A percentile compares a stretch with the other conserved stretches of the same genome.
phyloP scores from a whole-genome alignment of 2,888 invertebrate species.

The Rhagonycha lutea region DNA sequence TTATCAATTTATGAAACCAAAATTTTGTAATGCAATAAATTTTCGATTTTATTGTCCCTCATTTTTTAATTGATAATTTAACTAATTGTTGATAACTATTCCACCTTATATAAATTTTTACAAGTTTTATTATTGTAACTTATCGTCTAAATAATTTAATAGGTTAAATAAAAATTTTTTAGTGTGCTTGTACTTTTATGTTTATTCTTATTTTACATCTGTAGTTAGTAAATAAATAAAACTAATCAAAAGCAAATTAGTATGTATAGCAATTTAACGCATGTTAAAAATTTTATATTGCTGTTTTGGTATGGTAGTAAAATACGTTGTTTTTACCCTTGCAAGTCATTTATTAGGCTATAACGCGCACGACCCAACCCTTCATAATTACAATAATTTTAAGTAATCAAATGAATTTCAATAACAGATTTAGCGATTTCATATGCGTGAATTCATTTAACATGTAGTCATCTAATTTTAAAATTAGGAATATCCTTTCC shows the following conservation, averaged over 20 bases:
- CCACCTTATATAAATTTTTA: too few relatives aligned
- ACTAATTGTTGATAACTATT: too few relatives aligned
- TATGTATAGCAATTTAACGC: conserved; percentile 10
- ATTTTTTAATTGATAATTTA: too few relatives aligned
- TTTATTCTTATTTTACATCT: conserved; percentile 18
- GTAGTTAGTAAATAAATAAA: conserved; percentile 23
- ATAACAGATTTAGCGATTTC: conserved; percentile 24
- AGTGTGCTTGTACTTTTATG: not conserved
- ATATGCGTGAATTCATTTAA: conserved; percentile 9
- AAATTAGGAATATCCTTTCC: conserved; percentile 4
- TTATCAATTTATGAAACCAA: too few relatives aligned
- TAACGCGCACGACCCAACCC: conserved; percentile 28
- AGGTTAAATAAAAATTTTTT: not conserved
- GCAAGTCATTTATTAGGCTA: conserved; percentile 34
- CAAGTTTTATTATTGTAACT: not conserved
- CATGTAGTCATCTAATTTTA: conserved; percentile 4
- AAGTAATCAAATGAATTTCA: conserved; percentile 36
- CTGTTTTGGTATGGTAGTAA: conserved; percentile 8
- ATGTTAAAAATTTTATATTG: conserved; percentile 20
- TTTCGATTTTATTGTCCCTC: too few relatives aligned
- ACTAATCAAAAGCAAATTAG: conserved; percentile 26
- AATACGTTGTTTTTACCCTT: conserved; percentile 33
- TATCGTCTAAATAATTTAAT: not conserved
- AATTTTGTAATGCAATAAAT: too few relatives aligned
- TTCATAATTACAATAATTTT: conserved; percentile 38